phyloP scores from a whole-genome alignment of 1,140 invertebrate species.

The Arion vulgaris region DNA sequence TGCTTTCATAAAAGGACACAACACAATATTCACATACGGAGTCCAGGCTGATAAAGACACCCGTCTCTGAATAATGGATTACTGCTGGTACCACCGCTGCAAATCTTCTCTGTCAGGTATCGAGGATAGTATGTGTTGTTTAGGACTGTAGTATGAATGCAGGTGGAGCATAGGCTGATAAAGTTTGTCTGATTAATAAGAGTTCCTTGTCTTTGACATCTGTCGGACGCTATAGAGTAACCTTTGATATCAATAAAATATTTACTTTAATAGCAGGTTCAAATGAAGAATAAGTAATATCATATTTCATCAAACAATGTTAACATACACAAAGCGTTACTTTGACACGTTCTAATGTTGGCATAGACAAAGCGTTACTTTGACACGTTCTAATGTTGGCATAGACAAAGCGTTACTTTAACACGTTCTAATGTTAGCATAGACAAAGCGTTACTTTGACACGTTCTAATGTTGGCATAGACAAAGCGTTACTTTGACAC shows the following conservation, averaged over 20 bases:
- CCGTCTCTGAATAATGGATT: conserved; percentile 13
- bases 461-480: too few relatives aligned
- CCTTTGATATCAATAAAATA: neutral
- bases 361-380: too few relatives aligned
- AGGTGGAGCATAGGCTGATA: conserved; percentile 21
- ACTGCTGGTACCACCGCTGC: neutral
- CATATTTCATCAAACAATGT: neutral
- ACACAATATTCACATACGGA: neutral
- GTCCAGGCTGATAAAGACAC: neutral
- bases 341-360: too few relatives aligned
- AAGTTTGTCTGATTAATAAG: conserved; percentile 14
- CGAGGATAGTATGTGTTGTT: conserved; percentile 25
- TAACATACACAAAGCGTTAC: neutral
- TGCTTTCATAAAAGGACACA: too few relatives aligned
- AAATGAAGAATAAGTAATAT: neutral
- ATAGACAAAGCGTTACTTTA: too few relatives aligned
- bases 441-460: too few relatives aligned
- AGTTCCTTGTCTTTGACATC: conserved; percentile 18
- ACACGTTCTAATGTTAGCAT: too few relatives aligned
- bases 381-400: too few relatives aligned
- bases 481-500: too few relatives aligned
- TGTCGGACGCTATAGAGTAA: neutral
- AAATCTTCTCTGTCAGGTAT: conserved; percentile 29
- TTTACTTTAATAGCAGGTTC: neutral
- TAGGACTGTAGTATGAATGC: conserved; percentile 22